A percentile compares a stretch with the other conserved stretches of the same genome.
These are phyloP conservation scores for Mallotus villosus DNA, from an alignment of 2,797 vertebrate species.

Conservation along the genomic window DNA sequence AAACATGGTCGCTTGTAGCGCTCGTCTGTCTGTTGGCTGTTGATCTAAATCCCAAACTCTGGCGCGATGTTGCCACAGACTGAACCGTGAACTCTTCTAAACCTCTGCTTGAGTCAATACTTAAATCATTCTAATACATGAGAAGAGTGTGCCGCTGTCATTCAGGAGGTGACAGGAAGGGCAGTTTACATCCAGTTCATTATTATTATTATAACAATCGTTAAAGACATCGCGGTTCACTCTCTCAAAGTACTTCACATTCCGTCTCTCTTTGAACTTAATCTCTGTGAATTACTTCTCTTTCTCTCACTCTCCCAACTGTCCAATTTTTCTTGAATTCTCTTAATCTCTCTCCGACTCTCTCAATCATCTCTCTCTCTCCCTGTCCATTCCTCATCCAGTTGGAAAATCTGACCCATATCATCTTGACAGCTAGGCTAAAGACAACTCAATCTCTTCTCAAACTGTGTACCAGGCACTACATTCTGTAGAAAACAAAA, in stretches of 20 bases:
- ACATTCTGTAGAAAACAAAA: no score
- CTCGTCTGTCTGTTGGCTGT: constrained; percentile 44
- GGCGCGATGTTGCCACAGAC: constrained; percentile 17
- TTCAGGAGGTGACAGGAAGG: constrained; percentile 24
- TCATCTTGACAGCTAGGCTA: constrained; percentile 49
- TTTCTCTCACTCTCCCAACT: constrained; percentile 55
- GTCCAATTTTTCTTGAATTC: constrained; percentile 61
- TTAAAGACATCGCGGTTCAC: constrained; percentile 48
- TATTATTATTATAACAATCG: constrained; percentile 30
- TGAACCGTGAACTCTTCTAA: constrained; percentile 29
- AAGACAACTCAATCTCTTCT: constrained; percentile 32
- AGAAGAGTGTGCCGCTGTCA: neutral
- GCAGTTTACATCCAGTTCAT: constrained; percentile 42
- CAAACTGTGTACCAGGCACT: no score
- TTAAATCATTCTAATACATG: constrained; percentile 36
- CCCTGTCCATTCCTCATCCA: constrained; percentile 66
- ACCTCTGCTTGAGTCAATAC: constrained; percentile 25
- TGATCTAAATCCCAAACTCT: constrained; percentile 40
- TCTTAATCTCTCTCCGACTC: constrained; percentile 47
- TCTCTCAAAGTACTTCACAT: constrained; percentile 35
- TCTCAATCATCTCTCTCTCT: constrained; percentile 40
- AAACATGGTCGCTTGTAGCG: constrained; percentile 62
- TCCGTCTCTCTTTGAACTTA: constrained; percentile 59
- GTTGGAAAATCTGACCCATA: constrained; percentile 65
- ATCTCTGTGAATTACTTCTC: constrained; percentile 51